Base-by-base conservation (phyloP, 2,797 vertebrate genomes). In the Rhinogobio ventralis region DNA sequence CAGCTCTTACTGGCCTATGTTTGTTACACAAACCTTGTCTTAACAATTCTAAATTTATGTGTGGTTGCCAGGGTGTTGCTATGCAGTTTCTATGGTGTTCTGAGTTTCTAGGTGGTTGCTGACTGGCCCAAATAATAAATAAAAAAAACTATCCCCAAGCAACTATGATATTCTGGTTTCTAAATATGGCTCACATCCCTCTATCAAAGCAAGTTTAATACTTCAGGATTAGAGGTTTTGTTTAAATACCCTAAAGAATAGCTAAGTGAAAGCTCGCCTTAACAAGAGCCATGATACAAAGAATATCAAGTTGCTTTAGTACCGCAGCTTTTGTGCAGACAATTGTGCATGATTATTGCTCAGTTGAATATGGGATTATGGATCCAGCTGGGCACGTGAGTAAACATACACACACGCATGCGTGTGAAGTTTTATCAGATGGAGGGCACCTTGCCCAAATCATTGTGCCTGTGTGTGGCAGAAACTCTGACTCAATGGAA, bases 401-500 rank as follows among this genome's bases (percentile, higher is more conserved):
- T 20, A 23, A 73, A 33, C 55, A 73, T 46, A 28, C 25, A 81
- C 33, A 73, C 53, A 75, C 69, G 71, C 13, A 33, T 25, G 28
- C 42, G 23, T 0, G 2, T 36, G 14, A 57, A 72, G 66, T 30
- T 66, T 57, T 74, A 71, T 85, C 76, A 77, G 19, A 30, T 13
- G 15, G 25, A 86, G 73, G 73, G 13, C 55, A 74, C 46, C 75
- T 78, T 79, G 60, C 79, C 53, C 39, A 53, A 67, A 83, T 85
- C 79, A 83, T 72, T 28, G 60, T 2, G 30, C 51, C 71, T 46
- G 28, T 81, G 60, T 55, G 79, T 77, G 64, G 64, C 57, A 74
- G 57, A 79, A 82, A 84, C 82, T 82, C 49, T 80, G 69, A 84
- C 84, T 84, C 89, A 88, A 64, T 87, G 82, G 81, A 75, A 88